A percentile compares a stretch with the other conserved stretches of the same genome.
These are phyloP conservation scores for Aphelenchoides besseyi DNA, from an alignment of 1,140 invertebrate species.

Conservation along the genomic window DNA sequence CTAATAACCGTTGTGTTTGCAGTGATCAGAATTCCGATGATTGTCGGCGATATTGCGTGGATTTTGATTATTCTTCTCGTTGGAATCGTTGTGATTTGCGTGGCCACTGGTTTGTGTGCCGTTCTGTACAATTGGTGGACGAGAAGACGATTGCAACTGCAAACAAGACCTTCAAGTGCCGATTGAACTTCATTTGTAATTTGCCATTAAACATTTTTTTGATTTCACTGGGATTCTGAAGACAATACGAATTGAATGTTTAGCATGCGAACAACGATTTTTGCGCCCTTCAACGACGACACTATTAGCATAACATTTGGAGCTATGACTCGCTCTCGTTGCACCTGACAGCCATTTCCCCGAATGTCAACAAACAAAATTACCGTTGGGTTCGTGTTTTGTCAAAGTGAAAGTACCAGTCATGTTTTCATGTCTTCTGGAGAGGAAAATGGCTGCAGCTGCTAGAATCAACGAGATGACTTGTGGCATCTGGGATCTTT, in stretches of 20 bases:
- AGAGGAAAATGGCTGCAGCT: no score
- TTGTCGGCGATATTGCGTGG: neutral
- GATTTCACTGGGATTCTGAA: neutral
- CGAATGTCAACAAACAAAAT: no score
- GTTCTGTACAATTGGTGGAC: neutral
- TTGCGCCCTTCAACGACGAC: no score
- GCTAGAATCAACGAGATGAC: no score
- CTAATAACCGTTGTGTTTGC: neutral
- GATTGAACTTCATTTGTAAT: neutral
- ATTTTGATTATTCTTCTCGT: neutral
- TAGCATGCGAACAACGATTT: no score
- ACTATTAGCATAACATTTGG: neutral
- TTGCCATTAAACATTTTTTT: neutral
- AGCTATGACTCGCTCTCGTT: no score
- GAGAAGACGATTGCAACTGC: neutral
- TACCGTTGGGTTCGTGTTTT: no score
- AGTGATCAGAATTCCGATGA: neutral
- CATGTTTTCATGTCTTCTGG: no score
- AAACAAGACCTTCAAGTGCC: neutral
- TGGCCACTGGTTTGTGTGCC: neutral
- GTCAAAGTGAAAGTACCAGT: no score
- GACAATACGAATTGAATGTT: no score
- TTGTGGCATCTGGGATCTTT: no score
- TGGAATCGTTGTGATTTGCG: neutral
- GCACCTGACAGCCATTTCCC: no score